These are phyloP conservation scores for Oryctolagus cuniculus DNA, from an alignment of 2,113 vertebrate genomes.

Conservation along the genomic window DNA sequence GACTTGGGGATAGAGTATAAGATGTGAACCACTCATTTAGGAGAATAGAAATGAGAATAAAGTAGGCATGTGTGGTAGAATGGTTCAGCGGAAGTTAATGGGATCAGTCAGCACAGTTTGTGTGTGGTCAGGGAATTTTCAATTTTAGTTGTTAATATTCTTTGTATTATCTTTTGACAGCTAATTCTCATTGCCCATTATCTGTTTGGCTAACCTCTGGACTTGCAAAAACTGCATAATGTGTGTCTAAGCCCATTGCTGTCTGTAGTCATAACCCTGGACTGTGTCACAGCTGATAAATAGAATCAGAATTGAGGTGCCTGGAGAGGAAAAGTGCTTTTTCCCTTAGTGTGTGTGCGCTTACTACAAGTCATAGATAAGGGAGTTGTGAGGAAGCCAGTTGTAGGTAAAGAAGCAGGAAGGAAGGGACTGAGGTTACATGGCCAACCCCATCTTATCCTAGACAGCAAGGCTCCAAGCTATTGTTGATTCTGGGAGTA, in stretches of 20 bases:
- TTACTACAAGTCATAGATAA: conserved; percentile 65
- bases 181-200: conserved; percentile 29
- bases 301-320: conserved; percentile 21
- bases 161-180: conserved; percentile 32
- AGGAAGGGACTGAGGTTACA: conserved; percentile 61
- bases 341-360: conserved; percentile 35
- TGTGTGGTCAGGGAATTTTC: conserved; percentile 24
- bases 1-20: neutral
- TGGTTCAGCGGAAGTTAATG: neutral
- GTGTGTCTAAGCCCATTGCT: conserved; percentile 23
- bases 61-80: neutral
- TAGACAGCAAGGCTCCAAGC: conserved; percentile 73
- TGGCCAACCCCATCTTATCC: conserved; percentile 38
- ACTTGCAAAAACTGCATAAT: neutral
- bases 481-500: conserved; percentile 71
- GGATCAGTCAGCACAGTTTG: neutral
- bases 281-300: conserved; percentile 63
- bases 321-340: conserved; percentile 38
- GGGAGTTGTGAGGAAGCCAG: conserved; percentile 36
- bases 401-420: conserved; percentile 71
- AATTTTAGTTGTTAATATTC: neutral
- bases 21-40: neutral
- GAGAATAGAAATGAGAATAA: conserved; percentile 16
- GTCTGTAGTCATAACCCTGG: conserved; percentile 49
- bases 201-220: conserved; percentile 73